A percentile compares a stretch with the other conserved stretches of the same genome.
phyloP scores from a whole-genome alignment of 2,888 invertebrate genomes.

The Lepidochrysops patricia region DNA sequence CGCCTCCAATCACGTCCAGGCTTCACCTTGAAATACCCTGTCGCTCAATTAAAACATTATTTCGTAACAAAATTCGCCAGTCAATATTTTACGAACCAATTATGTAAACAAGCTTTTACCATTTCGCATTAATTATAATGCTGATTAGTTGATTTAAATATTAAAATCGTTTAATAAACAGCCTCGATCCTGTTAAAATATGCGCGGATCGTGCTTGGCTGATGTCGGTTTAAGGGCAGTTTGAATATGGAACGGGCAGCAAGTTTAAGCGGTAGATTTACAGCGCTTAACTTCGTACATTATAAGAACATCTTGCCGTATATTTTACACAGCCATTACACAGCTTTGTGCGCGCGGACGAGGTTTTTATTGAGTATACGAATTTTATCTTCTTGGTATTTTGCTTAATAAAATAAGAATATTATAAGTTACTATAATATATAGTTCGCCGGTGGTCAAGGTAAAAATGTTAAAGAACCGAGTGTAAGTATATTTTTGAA shows the following conservation, averaged over 20 bases:
- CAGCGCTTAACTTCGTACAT: constrained; percentile 17
- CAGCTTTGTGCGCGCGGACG: neutral
- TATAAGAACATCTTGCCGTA: constrained; percentile 1
- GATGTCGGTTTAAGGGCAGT: constrained; percentile 38
- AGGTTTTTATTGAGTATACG: neutral
- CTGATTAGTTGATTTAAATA: constrained; percentile 12
- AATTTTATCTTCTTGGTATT: too few species aligned
- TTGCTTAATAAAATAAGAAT: too few species aligned
- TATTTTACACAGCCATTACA: neutral
- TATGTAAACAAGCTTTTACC: constrained; percentile 8
- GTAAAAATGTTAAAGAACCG: too few species aligned
- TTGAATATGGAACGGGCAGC: constrained; percentile 43
- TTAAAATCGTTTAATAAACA: constrained; percentile 13
- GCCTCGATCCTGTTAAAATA: constrained; percentile 25
- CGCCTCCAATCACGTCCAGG: neutral
- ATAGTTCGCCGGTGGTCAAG: too few species aligned
- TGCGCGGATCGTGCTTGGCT: constrained; percentile 35
- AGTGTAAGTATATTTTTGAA: too few species aligned
- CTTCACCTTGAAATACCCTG: neutral
- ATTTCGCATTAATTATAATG: constrained; percentile 12
- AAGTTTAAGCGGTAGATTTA: constrained; percentile 45
- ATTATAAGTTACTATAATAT: too few species aligned
- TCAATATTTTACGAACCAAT: constrained; percentile 1
- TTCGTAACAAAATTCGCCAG: constrained; percentile 11
- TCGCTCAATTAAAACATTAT: constrained; percentile 19